These are phyloP conservation scores for Eulemur mongoz DNA, from an alignment of 2,797 vertebrate species.

Conservation along the genomic window DNA sequence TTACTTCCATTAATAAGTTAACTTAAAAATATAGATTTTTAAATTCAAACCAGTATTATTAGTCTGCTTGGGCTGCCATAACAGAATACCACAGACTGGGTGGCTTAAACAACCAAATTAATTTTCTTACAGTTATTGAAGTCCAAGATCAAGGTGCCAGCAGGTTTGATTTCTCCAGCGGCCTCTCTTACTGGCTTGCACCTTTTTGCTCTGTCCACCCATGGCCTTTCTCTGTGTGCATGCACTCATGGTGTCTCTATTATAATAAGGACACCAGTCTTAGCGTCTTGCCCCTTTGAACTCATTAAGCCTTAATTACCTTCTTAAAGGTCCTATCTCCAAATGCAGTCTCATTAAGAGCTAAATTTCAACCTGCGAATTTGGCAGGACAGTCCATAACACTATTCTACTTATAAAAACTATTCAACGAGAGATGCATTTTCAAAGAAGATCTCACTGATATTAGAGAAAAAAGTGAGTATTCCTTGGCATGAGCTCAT, in stretches of 20 bases:
- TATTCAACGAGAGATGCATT: not conserved
- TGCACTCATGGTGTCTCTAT: not conserved
- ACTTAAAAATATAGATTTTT: not conserved
- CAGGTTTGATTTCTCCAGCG: not conserved
- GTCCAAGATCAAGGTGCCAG: not conserved
- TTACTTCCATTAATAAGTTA: not conserved
- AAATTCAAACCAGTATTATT: slow-evolving; percentile 17
- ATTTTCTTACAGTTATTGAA: not conserved
- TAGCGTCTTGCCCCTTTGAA: not conserved
- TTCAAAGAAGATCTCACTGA: not conserved
- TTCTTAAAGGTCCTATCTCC: not conserved
- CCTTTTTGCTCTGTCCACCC: not conserved
- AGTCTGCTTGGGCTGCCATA: not conserved
- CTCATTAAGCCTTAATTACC: not conserved
- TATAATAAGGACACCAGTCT: not conserved
- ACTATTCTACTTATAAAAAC: not conserved
- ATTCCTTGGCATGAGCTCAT: not conserved
- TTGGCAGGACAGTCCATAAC: not conserved
- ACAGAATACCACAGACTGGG: not conserved
- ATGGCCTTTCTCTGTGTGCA: not conserved
- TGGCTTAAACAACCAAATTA: not conserved
- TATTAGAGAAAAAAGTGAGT: not conserved
- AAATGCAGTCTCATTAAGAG: not conserved
- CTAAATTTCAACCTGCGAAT: not conserved
- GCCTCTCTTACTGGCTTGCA: not conserved